Percentiles rank a stretch among this genome's conserved stretches.
These are phyloP conservation scores for Graptemys geographica DNA, from an alignment of 2,797 vertebrate genomes.

Conservation along the genomic window DNA sequence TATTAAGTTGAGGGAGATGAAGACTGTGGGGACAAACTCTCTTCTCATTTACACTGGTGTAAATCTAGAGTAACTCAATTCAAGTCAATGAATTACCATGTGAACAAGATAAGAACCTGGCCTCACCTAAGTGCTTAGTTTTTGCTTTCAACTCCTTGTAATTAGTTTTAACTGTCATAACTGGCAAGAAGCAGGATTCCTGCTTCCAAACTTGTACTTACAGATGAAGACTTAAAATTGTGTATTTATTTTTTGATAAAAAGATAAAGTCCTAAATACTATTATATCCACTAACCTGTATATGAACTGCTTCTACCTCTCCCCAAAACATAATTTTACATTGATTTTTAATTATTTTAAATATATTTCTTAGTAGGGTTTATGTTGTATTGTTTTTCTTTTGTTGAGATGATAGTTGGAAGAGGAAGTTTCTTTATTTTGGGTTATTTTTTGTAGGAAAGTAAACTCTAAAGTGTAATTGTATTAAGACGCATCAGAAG, in stretches of 20 bases:
- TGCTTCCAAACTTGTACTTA: background rate
- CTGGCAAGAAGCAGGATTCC: background rate
- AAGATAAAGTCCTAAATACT: background rate
- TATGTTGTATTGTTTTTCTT: background rate
- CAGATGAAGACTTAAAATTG: background rate
- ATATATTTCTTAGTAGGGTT: background rate
- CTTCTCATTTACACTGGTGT: fast-evolving
- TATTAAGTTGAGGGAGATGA: background rate
- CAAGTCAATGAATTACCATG: background rate
- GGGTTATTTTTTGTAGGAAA: background rate
- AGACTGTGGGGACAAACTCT: background rate
- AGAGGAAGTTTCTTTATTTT: background rate
- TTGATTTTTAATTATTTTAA: background rate
- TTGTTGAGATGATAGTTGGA: fast-evolving
- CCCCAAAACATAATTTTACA: background rate
- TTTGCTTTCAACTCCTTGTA: conserved; percentile 19
- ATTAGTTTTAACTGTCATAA: background rate
- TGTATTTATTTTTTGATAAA: background rate
- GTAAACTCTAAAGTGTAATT: background rate
- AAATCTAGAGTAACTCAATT: background rate
- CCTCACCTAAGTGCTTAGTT: background rate
- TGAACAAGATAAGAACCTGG: conserved; percentile 5
- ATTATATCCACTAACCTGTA: background rate
- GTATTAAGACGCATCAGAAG: background rate
- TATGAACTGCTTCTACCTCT: background rate